These are phyloP conservation scores for Liolophura sinensis DNA, from an alignment of 1,140 invertebrate species.

Conservation along the genomic window DNA sequence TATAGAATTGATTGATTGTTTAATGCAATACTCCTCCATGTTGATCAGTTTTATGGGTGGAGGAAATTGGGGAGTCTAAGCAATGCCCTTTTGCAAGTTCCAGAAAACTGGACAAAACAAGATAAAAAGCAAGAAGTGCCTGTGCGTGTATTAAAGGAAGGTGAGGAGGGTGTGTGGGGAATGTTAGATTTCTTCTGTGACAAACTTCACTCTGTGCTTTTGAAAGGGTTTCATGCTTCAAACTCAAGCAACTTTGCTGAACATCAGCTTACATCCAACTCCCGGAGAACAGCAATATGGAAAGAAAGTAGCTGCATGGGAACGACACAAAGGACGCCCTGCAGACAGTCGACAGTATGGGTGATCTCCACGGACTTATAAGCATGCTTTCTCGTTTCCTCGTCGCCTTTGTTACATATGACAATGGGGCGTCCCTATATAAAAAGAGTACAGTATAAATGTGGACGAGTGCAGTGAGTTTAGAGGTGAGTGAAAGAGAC, in stretches of 20 bases:
- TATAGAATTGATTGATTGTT: too few species aligned
- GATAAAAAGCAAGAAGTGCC: neutral
- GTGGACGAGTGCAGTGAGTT: too few species aligned
- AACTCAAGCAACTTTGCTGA: neutral
- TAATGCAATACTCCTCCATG: too few species aligned
- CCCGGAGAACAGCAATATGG: conserved; percentile 78
- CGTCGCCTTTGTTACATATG: conserved; percentile 91
- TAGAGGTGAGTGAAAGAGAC: too few species aligned
- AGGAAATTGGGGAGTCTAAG: too few species aligned
- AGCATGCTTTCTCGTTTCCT: conserved; percentile 78
- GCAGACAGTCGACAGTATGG: conserved; percentile 95
- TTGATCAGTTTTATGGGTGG: too few species aligned
- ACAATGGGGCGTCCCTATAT: conserved; percentile 75
- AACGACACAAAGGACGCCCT: conserved; percentile 63
- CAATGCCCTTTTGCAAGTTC: neutral
- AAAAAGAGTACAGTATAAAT: conserved; percentile 12
- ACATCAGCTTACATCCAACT: conserved; percentile 49
- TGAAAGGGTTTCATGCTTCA: neutral
- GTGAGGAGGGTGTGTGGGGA: neutral
- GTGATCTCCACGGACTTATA: conserved; percentile 70
- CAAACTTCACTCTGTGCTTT: neutral
- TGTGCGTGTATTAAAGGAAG: neutral
- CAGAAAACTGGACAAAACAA: neutral
- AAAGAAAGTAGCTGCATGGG: conserved; percentile 93
- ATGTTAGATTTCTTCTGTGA: neutral